Evolutionary conservation across 2,797 vertebrate species (phyloP), one percentile per base, ranked within the genome.

Genomic region (Acanthiza pusilla): DNA sequence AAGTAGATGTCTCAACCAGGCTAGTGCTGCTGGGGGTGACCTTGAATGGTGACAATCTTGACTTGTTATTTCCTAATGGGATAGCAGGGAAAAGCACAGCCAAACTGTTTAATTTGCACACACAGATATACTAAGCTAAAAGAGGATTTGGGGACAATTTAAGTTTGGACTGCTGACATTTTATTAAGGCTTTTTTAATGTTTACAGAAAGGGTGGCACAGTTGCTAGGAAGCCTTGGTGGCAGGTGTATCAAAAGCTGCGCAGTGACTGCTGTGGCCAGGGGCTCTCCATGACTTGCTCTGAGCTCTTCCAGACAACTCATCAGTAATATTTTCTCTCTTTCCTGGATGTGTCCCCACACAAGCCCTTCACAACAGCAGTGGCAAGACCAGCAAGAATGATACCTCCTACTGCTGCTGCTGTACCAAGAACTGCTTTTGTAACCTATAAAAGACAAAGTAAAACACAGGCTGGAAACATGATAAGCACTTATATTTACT

Each of bases 381-480:
- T 15, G 16, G 13, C 25, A 50, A 67, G 10, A 48, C 13, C 18
- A 2, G 19, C 47, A 67, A 67, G 42, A 45, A 45, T 22, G 40
- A 25, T 5, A 43, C 61, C 42, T 43, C 40, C 62, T 45, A 65
- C 40, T 11, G 29, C 32, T 45, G 42, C 62, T n/a, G 32, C 9
- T 27, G 25, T 16, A 29, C 45, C n/a, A 36, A 10, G 19, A 48
- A 67, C 16, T 47, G 97, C 98, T 96, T 84, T 79, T 32, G 54
- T 97, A 78, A 95, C 97, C 98, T 98, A 81, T 25, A 48, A 86
- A 89, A 71, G 13, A 82, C 73, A 92, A n/a, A 80, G 72, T 22
- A 93, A 93, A 91, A 63, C 21, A 55, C 7, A 73, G 42, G 51
- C 57, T 85, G 32, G 29, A 38, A 84, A 62, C 32, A 16, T 2